Evolutionary conservation across 2,888 invertebrate species (phyloP).

Genomic region (Cistogaster globosa): DNA sequence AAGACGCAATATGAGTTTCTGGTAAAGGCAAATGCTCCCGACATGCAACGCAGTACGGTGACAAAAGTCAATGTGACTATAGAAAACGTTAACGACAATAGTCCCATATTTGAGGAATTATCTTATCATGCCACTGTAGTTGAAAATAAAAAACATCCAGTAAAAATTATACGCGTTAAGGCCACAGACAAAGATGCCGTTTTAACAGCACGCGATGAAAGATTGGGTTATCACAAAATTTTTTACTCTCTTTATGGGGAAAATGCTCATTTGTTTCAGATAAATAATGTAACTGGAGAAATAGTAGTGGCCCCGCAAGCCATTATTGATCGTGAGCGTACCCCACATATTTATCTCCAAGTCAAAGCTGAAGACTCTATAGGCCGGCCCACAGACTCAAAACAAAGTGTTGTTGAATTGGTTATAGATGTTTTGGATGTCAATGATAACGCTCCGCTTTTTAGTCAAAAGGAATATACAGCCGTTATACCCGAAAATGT

Average conservation of each 20-base stretch:
- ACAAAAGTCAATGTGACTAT: slow-evolving; percentile 89
- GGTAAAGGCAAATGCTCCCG: slow-evolving; percentile 84
- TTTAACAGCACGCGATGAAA: slow-evolving; percentile 84
- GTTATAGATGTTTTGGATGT: slow-evolving; percentile 89
- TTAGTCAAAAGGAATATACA: slow-evolving; percentile 86
- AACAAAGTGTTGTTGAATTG: slow-evolving; percentile 86
- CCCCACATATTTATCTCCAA: slow-evolving; percentile 87
- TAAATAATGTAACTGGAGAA: slow-evolving; percentile 88
- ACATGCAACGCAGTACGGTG: slow-evolving; percentile 84
- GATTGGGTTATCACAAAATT: slow-evolving; percentile 87
- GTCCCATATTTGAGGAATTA: slow-evolving; percentile 87
- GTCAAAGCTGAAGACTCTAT: slow-evolving; percentile 91
- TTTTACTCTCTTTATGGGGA: slow-evolving; percentile 89
- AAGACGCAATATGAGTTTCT: slow-evolving; percentile 83
- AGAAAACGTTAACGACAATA: slow-evolving; percentile 90
- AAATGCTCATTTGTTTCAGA: slow-evolving; percentile 88
- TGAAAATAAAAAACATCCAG: slow-evolving; percentile 88
- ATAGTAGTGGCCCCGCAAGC: slow-evolving; percentile 87
- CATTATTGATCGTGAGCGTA: slow-evolving; percentile 89
- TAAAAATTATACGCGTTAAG: slow-evolving; percentile 87
- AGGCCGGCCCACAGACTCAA: slow-evolving; percentile 87
- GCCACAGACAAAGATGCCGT: slow-evolving; percentile 89
- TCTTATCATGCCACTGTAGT: slow-evolving; percentile 88
- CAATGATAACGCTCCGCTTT: slow-evolving; percentile 90
- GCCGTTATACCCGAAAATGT: slow-evolving; percentile 92